Percentiles rank a stretch among this genome's conserved stretches.
Conservation (phyloP, 2,113 vertebrate genomes). For the Crotalus horridus region DNA sequence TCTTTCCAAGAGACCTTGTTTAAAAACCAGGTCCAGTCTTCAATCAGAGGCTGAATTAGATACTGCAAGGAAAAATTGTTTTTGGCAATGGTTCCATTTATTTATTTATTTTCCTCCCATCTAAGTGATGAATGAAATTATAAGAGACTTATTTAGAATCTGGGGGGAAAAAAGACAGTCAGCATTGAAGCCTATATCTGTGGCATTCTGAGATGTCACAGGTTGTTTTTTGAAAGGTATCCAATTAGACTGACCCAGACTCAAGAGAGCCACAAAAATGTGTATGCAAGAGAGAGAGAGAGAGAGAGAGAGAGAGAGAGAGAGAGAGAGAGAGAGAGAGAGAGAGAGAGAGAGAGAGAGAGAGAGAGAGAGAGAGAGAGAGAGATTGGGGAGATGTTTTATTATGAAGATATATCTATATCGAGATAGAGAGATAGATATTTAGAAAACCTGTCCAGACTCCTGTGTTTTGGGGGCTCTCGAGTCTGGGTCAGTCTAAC, state of each 20-base stretch:
- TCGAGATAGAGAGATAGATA: too few relatives aligned
- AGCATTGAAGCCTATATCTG: slow-evolving; percentile 16
- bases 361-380: too few relatives aligned
- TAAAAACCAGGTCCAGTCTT: slow-evolving; percentile 1
- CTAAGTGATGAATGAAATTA: slow-evolving; percentile 1
- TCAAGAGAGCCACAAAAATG: neutral
- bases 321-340: too few relatives aligned
- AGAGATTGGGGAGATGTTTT: too few relatives aligned
- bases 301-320: too few relatives aligned
- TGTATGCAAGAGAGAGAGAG: too few relatives aligned
- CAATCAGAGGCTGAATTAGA: slow-evolving; percentile 39
- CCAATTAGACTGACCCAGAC: neutral
- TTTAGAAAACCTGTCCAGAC: too few relatives aligned
- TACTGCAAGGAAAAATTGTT: slow-evolving; percentile 1
- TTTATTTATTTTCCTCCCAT: neutral
- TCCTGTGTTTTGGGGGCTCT: neutral
- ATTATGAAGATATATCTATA: too few relatives aligned
- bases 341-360: too few relatives aligned
- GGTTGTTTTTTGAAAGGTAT: neutral
- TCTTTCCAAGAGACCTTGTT: neutral
- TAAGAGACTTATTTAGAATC: slow-evolving; percentile 32
- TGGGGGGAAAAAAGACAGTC: accelerated
- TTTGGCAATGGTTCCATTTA: neutral
- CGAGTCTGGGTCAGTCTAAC: neutral
- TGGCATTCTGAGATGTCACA: neutral